phyloP scores from a whole-genome alignment of 2,797 vertebrate genomes.

The Syngnathus acus region DNA sequence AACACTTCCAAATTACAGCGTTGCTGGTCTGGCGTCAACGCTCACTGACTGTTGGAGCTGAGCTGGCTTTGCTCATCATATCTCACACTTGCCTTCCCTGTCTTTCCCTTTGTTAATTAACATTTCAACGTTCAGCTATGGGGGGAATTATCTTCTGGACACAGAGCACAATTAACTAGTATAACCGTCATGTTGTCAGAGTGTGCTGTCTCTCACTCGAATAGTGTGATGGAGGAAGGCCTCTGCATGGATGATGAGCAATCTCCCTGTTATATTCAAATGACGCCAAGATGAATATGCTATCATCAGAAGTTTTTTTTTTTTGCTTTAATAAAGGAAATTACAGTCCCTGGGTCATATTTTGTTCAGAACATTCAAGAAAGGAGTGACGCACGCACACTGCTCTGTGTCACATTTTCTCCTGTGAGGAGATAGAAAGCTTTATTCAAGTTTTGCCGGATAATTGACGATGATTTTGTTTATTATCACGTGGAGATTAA shows the following conservation, averaged over 20 bases:
- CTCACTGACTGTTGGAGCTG: constrained; percentile 2
- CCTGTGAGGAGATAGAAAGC: background rate
- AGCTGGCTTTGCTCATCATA: constrained; percentile 38
- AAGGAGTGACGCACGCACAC: background rate
- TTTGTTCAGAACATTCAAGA: background rate
- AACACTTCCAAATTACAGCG: constrained; percentile 11
- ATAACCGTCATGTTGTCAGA: constrained; percentile 51
- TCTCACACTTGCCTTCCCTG: constrained; percentile 28
- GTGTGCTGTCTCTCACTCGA: constrained; percentile 2
- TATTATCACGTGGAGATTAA: background rate
- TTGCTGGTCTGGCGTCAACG: constrained; percentile 2
- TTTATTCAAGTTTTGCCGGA: background rate
- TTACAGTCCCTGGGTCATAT: background rate
- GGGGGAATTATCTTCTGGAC: constrained; percentile 49
- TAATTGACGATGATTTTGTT: background rate
- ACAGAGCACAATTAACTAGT: constrained; percentile 49
- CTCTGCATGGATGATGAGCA: background rate
- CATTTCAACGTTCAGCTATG: constrained; percentile 44
- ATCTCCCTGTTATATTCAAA: background rate
- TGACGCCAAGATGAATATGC: background rate
- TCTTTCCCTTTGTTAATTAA: constrained; percentile 52
- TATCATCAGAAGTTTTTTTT: background rate
- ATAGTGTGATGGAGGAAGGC: background rate
- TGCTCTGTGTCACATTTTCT: background rate
- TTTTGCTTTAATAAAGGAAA: background rate